These are phyloP conservation scores for Gnathonemus longibarbis DNA, from an alignment of 2,113 vertebrate species.

Conservation along the genomic window DNA sequence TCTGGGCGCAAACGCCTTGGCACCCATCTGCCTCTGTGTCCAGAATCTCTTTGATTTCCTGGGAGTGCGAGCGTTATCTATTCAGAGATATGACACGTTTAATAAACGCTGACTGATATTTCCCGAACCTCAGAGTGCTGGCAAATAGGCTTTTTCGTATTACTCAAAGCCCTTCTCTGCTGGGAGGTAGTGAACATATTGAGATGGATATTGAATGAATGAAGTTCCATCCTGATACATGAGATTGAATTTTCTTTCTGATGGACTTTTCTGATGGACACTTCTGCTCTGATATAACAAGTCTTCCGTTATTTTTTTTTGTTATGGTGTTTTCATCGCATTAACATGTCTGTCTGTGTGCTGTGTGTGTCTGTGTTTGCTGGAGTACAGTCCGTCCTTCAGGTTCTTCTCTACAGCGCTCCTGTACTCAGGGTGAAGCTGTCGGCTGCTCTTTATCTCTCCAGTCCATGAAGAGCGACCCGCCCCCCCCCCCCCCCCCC, in stretches of 20 bases:
- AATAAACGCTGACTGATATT: background rate
- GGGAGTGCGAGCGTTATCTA: background rate
- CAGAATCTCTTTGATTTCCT: background rate
- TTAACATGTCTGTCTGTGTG: background rate
- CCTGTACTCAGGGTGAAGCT: background rate
- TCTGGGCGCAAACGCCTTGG: background rate
- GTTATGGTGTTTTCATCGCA: background rate
- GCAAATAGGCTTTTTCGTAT: background rate
- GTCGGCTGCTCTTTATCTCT: background rate
- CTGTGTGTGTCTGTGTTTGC: background rate
- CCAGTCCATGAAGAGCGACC: constrained; percentile 19
- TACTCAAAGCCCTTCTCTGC: background rate
- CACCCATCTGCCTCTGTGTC: background rate
- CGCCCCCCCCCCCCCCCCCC: constrained; percentile 35
- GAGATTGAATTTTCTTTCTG: background rate
- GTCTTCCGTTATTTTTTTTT: background rate
- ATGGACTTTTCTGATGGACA: background rate
- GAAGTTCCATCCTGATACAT: background rate
- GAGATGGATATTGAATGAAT: constrained; percentile 5
- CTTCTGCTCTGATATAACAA: background rate
- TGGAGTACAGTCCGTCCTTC: background rate
- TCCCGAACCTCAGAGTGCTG: background rate
- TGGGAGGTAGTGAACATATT: background rate
- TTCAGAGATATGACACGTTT: background rate
- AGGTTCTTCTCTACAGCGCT: background rate